These are phyloP conservation scores for Rhinolophus ferrumequinum DNA, from an alignment of 2,113 vertebrate species.

Conservation along the genomic window DNA sequence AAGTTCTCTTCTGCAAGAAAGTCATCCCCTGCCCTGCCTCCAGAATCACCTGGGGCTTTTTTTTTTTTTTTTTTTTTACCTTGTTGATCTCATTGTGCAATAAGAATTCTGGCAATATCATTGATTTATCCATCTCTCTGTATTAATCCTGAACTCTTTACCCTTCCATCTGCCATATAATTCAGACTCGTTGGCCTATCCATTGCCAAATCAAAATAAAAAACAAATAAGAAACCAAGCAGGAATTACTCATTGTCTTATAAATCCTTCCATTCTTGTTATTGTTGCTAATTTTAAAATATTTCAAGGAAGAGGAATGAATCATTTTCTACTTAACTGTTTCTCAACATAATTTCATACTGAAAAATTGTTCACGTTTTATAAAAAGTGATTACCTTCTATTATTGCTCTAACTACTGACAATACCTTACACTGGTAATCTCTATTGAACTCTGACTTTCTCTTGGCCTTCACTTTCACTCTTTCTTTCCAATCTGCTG, in stretches of 20 bases:
- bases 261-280: not conserved
- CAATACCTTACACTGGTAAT: not conserved
- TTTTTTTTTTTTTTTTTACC: not conserved
- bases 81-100: not conserved
- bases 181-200: not conserved
- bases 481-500: not conserved
- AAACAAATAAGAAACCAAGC: not conserved
- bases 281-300: not conserved
- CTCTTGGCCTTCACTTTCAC: not conserved
- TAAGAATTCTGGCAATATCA: not conserved
- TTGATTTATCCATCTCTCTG: not conserved
- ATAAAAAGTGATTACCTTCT: not conserved
- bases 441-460: not conserved
- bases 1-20: not conserved
- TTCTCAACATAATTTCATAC: conserved; percentile 24
- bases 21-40: too few species aligned
- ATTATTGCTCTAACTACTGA: not conserved
- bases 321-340: conserved; percentile 15
- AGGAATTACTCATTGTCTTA: conserved; percentile 48
- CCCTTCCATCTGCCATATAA: not conserved
- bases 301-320: conserved; percentile 19
- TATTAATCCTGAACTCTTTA: not conserved
- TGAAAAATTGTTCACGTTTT: not conserved
- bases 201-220: not conserved
- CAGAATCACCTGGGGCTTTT: not conserved